Evolutionary conservation across 2,888 invertebrate genomes (phyloP), one percentile per base, ranked within the genome.

Genomic region (Lithophane ornitopus): DNA sequence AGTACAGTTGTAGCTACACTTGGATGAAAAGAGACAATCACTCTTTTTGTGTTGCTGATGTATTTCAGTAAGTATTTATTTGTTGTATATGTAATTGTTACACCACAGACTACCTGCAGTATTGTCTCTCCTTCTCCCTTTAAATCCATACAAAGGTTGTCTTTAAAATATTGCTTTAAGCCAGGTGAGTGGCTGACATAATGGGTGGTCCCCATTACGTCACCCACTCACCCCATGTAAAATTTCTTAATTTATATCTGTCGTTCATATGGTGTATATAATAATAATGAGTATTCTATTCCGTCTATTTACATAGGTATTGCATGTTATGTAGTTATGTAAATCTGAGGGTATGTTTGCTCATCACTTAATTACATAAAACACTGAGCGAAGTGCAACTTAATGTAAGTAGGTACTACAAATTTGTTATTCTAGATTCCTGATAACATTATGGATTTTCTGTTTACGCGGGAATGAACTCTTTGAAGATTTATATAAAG

Each of bases 281-380:
- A 52, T 49, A 52, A 52, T 22, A 22, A 22, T 9, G 52, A 52
- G 52, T 52, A 52, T 22, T 22, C 11, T 49, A 28, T 46, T 46
- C 49, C 8, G 19, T 46, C 26, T 69, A 69, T 68, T 44, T 22
- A 78, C 34, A 19, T 28, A 77, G n/a, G 19, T 59, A 67, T 49
- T 41, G 49, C n/a, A 14, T 16, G 41, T 34, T 9, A 34, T 39
- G 16, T 49, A n/a, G 8, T 4, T 68, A 67, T 58, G 28, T 26
- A 44, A 44, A 44, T 16, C 22, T 59, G 49, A 52, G 16, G 12
- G 46, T 66, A 28, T 59, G 69, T 78, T 76, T 69, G 59, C 59
- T 69, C 44, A 52, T 44, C 58, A 78, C 41, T 68, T 78, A 78
- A 67, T 76, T 68, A 78, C 58, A 52, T 68, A 78, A 39, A 41